Percentiles rank a stretch among this genome's conserved stretches.
Conservation (phyloP, 2,113 vertebrate species). For the Carassius gibelio region DNA sequence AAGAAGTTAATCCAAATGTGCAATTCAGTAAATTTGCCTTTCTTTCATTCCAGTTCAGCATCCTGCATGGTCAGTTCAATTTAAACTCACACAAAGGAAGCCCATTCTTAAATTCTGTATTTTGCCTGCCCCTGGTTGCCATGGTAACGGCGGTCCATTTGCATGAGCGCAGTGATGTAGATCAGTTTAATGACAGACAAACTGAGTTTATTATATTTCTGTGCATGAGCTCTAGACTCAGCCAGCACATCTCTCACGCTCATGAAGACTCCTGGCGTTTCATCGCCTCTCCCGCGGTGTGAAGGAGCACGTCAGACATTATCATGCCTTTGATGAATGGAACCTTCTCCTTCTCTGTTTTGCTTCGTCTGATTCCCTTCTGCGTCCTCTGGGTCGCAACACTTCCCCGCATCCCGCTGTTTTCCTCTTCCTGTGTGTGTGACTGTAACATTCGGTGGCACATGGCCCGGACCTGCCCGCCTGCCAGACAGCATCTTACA, state of each 20-base stretch:
- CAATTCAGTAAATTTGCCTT: neutral
- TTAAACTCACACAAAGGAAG: neutral
- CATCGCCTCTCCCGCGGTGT: slow-evolving; percentile 61
- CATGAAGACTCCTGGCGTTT: slow-evolving; percentile 40
- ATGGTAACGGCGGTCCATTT: neutral
- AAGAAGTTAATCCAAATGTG: no score
- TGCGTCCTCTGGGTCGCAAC: slow-evolving; percentile 23
- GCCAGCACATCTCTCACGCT: neutral
- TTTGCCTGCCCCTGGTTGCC: slow-evolving; percentile 23
- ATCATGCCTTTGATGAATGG: slow-evolving; percentile 65
- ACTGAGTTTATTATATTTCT: neutral
- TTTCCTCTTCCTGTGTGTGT: slow-evolving; percentile 37
- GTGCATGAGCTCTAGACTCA: neutral
- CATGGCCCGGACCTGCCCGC: slow-evolving; percentile 7
- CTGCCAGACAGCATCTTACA: slow-evolving; percentile 24
- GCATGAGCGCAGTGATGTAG: slow-evolving; percentile 5
- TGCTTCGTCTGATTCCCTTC: slow-evolving; percentile 33
- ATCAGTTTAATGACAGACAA: slow-evolving; percentile 35
- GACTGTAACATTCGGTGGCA: slow-evolving; percentile 42
- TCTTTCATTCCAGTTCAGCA: neutral
- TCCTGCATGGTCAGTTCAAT: neutral
- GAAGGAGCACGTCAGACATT: slow-evolving; percentile 59
- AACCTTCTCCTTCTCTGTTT: slow-evolving; percentile 34
- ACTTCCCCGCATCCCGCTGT: slow-evolving; percentile 8
- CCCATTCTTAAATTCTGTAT: neutral